Base-by-base conservation (phyloP, 2,113 vertebrate genomes). In the Oxyruncus cristatus region DNA sequence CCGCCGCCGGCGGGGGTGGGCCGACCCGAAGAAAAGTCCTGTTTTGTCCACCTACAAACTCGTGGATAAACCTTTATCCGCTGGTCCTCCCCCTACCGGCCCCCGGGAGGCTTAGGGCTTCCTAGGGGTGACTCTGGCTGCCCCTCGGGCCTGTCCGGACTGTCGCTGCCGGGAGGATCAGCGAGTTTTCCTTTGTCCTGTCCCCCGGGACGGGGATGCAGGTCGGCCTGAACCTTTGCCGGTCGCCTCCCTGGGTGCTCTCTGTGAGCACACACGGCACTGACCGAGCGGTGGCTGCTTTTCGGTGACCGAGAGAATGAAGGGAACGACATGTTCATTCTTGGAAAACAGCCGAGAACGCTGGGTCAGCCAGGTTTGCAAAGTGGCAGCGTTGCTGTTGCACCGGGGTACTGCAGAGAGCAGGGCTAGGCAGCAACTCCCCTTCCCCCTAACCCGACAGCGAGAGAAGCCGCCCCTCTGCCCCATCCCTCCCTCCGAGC, bases 21-120 rank as follows among this genome's bases (percentile, higher is more conserved):
- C 5, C 2, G 4, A 41, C 41, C 3, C 2, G 3, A 21, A 50
- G 42, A 4, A 4, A 8, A 9, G 2, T 8, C 4, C 4, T 2
- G 0, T 73, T 89, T 91, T 61, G 23, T 14, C 13, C 9, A 11
- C 6, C 2, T 33, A 11, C 6, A 39, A 52, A 21, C 23, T 59
- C 33, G 14, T 59, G 21, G n/a, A 59, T 35, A 59, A 59, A 24
- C 14, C 14, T 59, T 59, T 59, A 35, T 59, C 6, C 37, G 2
- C 61, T 9, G 27, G 11, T 62, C 30, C 10, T 61, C 21, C 73
- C 46, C 8, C 18, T 33, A 12, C 26, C 7, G 9, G 2, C 6
- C 41, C 7, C 8, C 5, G 15, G 5, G 12, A 65, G 14, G 24
- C 5, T 80, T 47, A 12, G 26, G 26, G 18, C 8, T 76, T 52